Base-by-base conservation (phyloP, 2,888 invertebrate genomes). In the Platynereis dumerilii region DNA sequence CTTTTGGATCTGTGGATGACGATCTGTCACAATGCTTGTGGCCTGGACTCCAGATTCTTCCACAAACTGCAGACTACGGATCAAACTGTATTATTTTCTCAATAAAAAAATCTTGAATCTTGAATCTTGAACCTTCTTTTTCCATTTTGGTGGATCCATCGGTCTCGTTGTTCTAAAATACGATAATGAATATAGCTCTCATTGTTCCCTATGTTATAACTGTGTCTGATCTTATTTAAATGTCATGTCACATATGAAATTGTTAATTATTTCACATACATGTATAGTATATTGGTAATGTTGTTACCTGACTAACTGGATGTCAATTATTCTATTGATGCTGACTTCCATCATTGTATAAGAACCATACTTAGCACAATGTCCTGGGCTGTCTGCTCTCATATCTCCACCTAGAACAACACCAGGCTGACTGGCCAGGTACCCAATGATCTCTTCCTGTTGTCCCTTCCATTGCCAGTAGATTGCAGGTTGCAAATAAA, bases 311-410 rank as follows among this genome's bases (percentile, higher is more conserved):
- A 57, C 34, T 17, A 57, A 15, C 22, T 57, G 22, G 12, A 34
- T 26, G n/a, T 57, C 34, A 29, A 57, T 57, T 10, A 57, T 17
- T 29, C 20, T 27, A 17, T 27, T 57, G 29, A 34, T 5, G 28
- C 22, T 26, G 20, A 22, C 15, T 17, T 57, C 57, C 7, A 57
- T 26, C 12, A 34, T 29, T 26, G 57, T 57, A 29, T 57, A 57
- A 2, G 57, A 29, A n/a, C 57, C 57, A 29, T 15, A 29, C 22
- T 27, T 34, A 39, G 29, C 57, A 29, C 17, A 57, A 17, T 57
- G 34, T 10, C 57, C 57, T 34, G 57, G 57, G 22, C 15, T 34
- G n/a, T 57, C 57, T 22, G 57, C 22, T 28, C 57, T 27, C 12
- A 10, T 29, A 29, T 57, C 57, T 2, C 57, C 57, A 12, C 34